Conservation (phyloP, 2,888 invertebrate genomes). For the Eremobia ochroleuca region DNA sequence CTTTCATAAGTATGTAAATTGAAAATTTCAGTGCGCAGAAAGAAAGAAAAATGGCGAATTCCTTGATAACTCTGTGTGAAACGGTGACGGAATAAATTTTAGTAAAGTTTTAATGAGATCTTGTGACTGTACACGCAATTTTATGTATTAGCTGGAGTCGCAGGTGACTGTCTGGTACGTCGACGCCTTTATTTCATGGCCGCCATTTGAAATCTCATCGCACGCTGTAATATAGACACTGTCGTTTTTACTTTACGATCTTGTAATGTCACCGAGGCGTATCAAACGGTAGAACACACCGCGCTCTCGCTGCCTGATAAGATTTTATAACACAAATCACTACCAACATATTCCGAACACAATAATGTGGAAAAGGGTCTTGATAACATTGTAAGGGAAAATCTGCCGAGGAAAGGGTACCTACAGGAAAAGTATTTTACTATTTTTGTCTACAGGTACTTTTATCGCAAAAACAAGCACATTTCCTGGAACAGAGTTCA, state of each 20-base stretch:
- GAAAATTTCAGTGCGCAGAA: constrained; percentile 77
- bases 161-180: constrained; percentile 77
- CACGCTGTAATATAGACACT: constrained; percentile 72
- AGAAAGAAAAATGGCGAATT: constrained; percentile 75
- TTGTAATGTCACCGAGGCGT: constrained; percentile 76
- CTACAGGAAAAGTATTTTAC: constrained; percentile 27
- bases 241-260: constrained; percentile 82
- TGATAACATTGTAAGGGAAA: constrained; percentile 43
- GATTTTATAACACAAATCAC: constrained; percentile 63
- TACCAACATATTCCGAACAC: constrained; percentile 42
- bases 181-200: constrained; percentile 78
- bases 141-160: constrained; percentile 75
- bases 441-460: constrained; percentile 17
- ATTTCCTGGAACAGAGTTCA: constrained; percentile 28
- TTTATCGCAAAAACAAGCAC: constrained; percentile 14
- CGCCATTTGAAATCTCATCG: constrained; percentile 80
- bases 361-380: constrained; percentile 39
- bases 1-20: constrained; percentile 84
- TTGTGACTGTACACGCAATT: constrained; percentile 75
- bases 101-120: constrained; percentile 79
- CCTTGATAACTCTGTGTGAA: constrained; percentile 75
- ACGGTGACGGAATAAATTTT: constrained; percentile 67
- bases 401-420: constrained; percentile 6
- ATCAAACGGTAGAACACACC: constrained; percentile 61
- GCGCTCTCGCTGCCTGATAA: constrained; percentile 58